Conservation (phyloP, 2,113 vertebrate genomes). For the Platanista minor region DNA sequence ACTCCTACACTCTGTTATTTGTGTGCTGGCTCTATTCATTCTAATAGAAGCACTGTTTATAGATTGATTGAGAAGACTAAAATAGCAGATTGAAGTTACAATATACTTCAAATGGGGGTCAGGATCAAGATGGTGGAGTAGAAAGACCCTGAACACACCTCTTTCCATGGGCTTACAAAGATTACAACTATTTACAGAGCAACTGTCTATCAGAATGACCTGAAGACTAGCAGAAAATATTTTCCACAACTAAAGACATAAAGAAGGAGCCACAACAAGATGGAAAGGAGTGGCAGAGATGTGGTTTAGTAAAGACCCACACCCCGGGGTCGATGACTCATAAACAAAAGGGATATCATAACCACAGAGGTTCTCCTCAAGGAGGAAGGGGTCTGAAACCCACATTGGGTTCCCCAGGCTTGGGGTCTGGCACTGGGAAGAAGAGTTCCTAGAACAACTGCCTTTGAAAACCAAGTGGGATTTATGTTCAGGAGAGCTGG, state of each 20-base stretch:
- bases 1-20: neutral
- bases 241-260: neutral
- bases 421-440: neutral
- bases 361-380: neutral
- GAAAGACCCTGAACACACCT: neutral
- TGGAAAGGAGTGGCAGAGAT: neutral
- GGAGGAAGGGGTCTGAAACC: neutral
- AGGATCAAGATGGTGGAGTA: neutral
- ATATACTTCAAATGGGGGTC: neutral
- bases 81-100: neutral
- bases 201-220: neutral
- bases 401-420: neutral
- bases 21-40: neutral
- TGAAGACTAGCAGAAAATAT: neutral
- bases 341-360: neutral
- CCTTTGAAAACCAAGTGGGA: neutral
- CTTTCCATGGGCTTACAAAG: neutral
- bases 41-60: slow-evolving; percentile 17
- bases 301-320: neutral
- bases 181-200: neutral
- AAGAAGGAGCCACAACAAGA: neutral
- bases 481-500: neutral
- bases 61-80: slow-evolving; percentile 2
- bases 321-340: neutral
- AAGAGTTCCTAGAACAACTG: neutral